Conservation (phyloP, 2,113 vertebrate species). For the Nematolebias whitei region DNA sequence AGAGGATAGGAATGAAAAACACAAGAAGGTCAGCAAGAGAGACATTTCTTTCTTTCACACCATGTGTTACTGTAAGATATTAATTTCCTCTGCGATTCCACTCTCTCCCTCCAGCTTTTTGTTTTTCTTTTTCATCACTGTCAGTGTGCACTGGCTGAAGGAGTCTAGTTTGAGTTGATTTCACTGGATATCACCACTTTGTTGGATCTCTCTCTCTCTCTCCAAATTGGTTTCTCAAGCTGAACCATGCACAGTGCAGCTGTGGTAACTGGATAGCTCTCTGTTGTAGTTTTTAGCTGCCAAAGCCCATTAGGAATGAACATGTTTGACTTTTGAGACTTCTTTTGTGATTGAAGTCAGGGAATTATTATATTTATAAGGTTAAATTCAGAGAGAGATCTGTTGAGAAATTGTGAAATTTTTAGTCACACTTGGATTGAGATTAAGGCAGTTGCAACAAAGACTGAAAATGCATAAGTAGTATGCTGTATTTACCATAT, state of each 20-base stretch:
- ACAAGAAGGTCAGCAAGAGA: slow-evolving; percentile 65
- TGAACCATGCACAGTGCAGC: slow-evolving; percentile 61
- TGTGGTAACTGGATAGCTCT: slow-evolving; percentile 61
- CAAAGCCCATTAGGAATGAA: slow-evolving; percentile 64
- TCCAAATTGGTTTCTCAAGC: slow-evolving; percentile 64
- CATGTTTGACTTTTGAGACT: slow-evolving; percentile 63
- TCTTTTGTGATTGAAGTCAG: slow-evolving; percentile 54
- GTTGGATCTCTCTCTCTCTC: slow-evolving; percentile 54
- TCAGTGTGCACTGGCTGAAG: slow-evolving; percentile 54
- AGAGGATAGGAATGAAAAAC: slow-evolving; percentile 68
- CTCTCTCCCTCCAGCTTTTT: slow-evolving; percentile 52
- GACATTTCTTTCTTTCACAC: slow-evolving; percentile 74
- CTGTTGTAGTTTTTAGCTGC: slow-evolving; percentile 51
- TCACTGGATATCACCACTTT: slow-evolving; percentile 57
- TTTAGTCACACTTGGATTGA: slow-evolving; percentile 15
- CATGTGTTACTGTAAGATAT: slow-evolving; percentile 74
- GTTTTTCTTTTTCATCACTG: slow-evolving; percentile 71
- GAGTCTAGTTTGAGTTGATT: slow-evolving; percentile 63
- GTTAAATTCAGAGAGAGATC: slow-evolving; percentile 39
- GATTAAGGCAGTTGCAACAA: slow-evolving; percentile 15
- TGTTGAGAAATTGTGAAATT: slow-evolving; percentile 37
- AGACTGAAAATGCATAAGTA: slow-evolving; percentile 4
- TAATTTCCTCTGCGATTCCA: slow-evolving; percentile 70
- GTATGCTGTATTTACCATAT: not conserved
- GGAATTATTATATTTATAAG: slow-evolving; percentile 46